A percentile compares a stretch with the other conserved stretches of the same genome.
phyloP scores from a whole-genome alignment of 92 coral and sea anemone species.

The Heteractis magnifica region DNA sequence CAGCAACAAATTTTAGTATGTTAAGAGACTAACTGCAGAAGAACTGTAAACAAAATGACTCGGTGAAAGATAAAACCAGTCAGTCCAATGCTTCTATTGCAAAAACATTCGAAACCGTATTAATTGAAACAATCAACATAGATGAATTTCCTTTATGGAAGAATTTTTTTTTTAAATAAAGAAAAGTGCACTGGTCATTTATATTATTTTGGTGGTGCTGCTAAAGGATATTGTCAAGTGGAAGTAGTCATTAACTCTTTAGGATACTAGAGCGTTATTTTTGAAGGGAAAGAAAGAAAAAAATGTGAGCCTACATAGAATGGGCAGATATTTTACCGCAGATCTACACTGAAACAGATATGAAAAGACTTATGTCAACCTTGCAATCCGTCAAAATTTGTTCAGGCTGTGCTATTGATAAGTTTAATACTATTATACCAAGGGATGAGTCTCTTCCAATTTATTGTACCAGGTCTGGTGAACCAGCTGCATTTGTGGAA shows the following conservation, averaged over 20 bases:
- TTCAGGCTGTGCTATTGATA: background rate
- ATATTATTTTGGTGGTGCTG: background rate
- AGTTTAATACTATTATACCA: background rate
- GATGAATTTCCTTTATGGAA: background rate
- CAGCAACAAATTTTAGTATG: background rate
- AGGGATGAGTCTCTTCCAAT: constrained; percentile 2
- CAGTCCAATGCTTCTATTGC: background rate
- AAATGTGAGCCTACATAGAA: too few relatives aligned
- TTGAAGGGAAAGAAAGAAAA: background rate
- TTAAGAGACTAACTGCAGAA: background rate
- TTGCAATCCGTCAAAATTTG: background rate
- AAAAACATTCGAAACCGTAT: background rate
- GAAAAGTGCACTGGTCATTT: background rate
- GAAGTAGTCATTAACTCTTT: background rate
- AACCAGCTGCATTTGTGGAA: constrained; percentile 4
- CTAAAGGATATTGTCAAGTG: constrained; percentile 3
- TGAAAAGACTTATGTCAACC: background rate
- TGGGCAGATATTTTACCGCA: background rate
- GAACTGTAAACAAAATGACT: background rate
- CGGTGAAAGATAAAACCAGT: background rate
- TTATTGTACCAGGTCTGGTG: background rate
- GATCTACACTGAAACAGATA: background rate
- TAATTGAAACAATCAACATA: background rate
- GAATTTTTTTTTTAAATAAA: too few relatives aligned
- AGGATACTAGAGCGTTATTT: background rate